These are phyloP conservation scores for Aphidius gifuensis DNA, from an alignment of 1,140 invertebrate genomes.

Conservation along the genomic window DNA sequence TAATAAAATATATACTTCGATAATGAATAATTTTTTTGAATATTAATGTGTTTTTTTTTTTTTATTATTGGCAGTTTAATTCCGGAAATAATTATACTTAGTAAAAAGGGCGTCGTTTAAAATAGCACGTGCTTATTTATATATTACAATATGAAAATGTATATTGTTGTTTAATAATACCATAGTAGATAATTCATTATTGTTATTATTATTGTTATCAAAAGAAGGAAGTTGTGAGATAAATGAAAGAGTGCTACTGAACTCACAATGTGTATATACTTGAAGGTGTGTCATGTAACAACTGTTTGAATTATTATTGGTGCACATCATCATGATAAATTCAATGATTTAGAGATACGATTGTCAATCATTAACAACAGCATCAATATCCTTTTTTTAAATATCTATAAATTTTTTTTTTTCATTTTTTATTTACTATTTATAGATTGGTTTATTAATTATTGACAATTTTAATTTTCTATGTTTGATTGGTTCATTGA, in stretches of 20 bases:
- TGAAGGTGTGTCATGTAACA: not conserved
- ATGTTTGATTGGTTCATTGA: too few species aligned
- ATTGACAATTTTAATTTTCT: too few species aligned
- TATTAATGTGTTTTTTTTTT: too few species aligned
- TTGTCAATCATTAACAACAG: not conserved
- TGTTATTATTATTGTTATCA: too few species aligned
- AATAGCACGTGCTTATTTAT: conserved; percentile 4
- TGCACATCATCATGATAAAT: conserved; percentile 4
- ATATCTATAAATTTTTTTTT: not conserved
- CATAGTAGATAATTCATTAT: too few species aligned
- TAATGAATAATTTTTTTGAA: too few species aligned
- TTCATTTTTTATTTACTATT: not conserved
- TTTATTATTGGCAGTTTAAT: not conserved
- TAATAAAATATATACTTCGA: too few species aligned
- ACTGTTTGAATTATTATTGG: conserved; percentile 12
- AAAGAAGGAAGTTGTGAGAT: too few species aligned
- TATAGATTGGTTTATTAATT: not conserved
- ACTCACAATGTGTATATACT: too few species aligned
- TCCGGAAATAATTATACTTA: not conserved
- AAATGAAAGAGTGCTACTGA: too few species aligned
- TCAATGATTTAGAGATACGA: not conserved
- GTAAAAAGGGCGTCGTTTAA: conserved; percentile 3
- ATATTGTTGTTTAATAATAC: too few species aligned
- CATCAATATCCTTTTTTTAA: not conserved
- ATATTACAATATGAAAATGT: too few species aligned